A percentile compares a stretch with the other conserved stretches of the same genome.
phyloP scores from a whole-genome alignment of 2,113 vertebrate species.

The Myiagra hebetior region DNA sequence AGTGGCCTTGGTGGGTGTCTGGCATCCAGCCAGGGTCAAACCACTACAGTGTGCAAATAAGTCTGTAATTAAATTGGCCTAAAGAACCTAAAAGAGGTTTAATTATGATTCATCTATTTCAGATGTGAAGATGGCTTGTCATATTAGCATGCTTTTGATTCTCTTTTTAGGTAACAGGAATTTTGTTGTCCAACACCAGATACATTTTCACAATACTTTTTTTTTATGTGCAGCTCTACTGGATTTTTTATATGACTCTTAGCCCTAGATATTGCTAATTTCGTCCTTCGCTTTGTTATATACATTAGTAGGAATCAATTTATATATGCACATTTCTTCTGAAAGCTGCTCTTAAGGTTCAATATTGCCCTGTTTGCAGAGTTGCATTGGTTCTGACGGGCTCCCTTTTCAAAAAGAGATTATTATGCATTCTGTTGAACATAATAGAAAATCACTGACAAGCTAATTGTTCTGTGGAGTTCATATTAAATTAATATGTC shows the following conservation, averaged over 20 bases:
- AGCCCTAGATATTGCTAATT: background rate
- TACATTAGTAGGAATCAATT: background rate
- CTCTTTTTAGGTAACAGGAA: background rate
- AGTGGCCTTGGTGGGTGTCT: background rate
- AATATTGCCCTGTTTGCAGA: background rate
- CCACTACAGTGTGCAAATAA: background rate
- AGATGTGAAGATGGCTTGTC: background rate
- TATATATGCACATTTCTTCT: background rate
- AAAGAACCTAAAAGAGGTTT: background rate
- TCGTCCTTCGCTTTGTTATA: background rate
- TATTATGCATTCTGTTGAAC: background rate
- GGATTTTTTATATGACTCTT: background rate
- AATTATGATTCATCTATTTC: background rate
- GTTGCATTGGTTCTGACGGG: background rate
- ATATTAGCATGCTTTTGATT: background rate
- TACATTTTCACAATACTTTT: background rate
- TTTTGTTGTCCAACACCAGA: background rate
- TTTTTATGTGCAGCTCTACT: background rate
- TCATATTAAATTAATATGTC: background rate
- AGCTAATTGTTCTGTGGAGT: background rate
- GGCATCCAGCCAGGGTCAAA: background rate
- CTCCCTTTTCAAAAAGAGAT: background rate
- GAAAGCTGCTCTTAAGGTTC: background rate
- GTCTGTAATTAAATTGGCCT: background rate
- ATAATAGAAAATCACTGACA: background rate